phyloP scores from a whole-genome alignment of 2,888 invertebrate genomes.

The Temnothorax rugatulus region DNA sequence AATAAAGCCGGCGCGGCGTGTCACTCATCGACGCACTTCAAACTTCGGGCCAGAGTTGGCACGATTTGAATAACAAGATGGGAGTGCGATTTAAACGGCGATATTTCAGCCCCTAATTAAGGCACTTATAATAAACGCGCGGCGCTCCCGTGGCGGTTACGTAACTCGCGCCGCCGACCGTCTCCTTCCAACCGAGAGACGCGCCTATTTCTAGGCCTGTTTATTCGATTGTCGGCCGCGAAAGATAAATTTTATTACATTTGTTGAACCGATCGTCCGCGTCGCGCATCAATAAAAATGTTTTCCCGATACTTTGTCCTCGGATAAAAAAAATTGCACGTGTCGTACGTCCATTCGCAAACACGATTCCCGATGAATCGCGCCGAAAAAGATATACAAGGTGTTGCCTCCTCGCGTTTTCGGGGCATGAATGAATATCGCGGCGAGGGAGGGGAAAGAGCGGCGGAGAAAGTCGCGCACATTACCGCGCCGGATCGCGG shows the following conservation, averaged over 20 bases:
- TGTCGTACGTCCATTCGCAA: neutral
- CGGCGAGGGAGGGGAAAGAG: neutral
- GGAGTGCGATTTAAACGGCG: slow-evolving; percentile 43
- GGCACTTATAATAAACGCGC: slow-evolving; percentile 48
- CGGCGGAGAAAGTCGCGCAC: slow-evolving; percentile 28
- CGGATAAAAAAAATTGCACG: slow-evolving; percentile 10
- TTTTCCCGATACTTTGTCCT: neutral
- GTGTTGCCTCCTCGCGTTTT: neutral
- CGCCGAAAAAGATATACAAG: neutral
- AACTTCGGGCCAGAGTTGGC: slow-evolving; percentile 34
- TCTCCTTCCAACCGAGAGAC: slow-evolving; percentile 43
- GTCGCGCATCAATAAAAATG: neutral
- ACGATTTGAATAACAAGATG: slow-evolving; percentile 54
- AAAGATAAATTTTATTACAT: slow-evolving; percentile 41
- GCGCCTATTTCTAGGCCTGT: slow-evolving; percentile 51
- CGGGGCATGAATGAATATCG: slow-evolving; percentile 27
- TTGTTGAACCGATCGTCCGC: slow-evolving; percentile 1
- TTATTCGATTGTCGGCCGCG: slow-evolving; percentile 24
- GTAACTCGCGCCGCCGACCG: slow-evolving; percentile 25
- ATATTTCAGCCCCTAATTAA: slow-evolving; percentile 47
- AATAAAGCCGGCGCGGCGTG: slow-evolving; percentile 47
- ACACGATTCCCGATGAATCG: neutral
- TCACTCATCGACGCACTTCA: slow-evolving; percentile 57
- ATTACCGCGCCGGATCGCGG: slow-evolving; percentile 16
- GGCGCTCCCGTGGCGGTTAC: slow-evolving; percentile 42